A percentile compares a stretch with the other conserved stretches of the same genome.
Evolutionary conservation across 2,113 vertebrate species (phyloP).

Genomic region (Donacobius atricapilla): DNA sequence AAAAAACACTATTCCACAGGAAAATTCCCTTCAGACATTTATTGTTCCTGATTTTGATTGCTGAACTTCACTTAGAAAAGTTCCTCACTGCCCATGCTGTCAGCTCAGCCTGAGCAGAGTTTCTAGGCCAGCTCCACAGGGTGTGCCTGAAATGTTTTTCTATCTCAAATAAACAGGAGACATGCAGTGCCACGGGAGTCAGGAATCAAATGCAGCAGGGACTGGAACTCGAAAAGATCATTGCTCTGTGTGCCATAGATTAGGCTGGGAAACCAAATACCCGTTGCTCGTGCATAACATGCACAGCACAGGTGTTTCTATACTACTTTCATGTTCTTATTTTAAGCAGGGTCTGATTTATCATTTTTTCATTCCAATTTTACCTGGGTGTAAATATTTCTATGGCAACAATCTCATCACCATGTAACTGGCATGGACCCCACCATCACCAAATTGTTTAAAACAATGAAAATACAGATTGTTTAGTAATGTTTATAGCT

Average conservation of each 20-base stretch:
- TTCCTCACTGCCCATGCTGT: not conserved
- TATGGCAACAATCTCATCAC: not conserved
- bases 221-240: not conserved
- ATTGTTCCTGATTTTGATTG: not conserved
- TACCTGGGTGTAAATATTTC: not conserved
- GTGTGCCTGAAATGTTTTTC: not conserved
- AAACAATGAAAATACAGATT: not conserved
- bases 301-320: not conserved
- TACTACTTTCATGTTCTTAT: not conserved
- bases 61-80: not conserved
- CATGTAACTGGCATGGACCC: not conserved
- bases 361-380: not conserved
- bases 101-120: not conserved
- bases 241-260: not conserved
- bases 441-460: not conserved
- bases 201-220: not conserved
- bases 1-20: not conserved
- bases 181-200: not conserved
- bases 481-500: not conserved
- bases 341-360: not conserved
- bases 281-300: accelerated
- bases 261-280: not conserved
- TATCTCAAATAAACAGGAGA: not conserved
- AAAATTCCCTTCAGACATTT: not conserved
- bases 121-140: not conserved